Evolutionary conservation across 35 echinoderm and acorn worm species (phyloP).

Genomic region (Apostichopus japonicus): DNA sequence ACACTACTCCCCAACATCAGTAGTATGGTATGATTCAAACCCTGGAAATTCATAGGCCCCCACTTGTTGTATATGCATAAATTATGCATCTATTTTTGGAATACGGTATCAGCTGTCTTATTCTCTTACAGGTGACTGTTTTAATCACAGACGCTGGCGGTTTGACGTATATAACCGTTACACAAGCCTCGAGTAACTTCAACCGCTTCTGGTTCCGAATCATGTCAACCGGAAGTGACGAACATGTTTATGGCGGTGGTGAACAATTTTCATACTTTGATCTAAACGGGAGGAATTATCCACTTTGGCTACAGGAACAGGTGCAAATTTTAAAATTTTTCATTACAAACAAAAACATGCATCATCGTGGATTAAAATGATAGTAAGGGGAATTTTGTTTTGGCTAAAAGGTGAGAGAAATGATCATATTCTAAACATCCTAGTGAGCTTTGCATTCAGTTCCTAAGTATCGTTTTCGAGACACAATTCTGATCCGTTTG

Average conservation of each 20-base stretch:
- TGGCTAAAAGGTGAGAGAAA: no score
- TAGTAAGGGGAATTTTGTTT: no score
- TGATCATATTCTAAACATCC: no score
- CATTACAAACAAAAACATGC: no score
- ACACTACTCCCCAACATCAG: no score
- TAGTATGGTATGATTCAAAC: no score
- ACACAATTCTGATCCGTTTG: no score
- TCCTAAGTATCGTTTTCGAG: no score
- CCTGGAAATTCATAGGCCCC: no score
- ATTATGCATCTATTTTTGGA: background rate
- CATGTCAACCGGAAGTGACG: slow-evolving; percentile 67
- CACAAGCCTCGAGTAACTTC: background rate
- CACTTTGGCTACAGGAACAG: slow-evolving; percentile 92
- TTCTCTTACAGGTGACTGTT: background rate
- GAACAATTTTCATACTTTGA: slow-evolving; percentile 97
- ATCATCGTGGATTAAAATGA: no score
- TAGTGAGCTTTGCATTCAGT: no score
- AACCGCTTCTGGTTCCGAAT: slow-evolving; percentile 53
- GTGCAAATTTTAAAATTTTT: background rate
- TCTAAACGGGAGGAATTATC: slow-evolving; percentile 80
- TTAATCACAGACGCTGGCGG: background rate
- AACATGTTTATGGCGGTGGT: slow-evolving; percentile 92
- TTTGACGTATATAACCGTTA: slow-evolving; percentile 20
- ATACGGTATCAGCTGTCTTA: background rate
- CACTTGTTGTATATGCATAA: background rate